These are phyloP conservation scores for Salminus brasiliensis DNA, from an alignment of 2,113 vertebrate genomes.

Conservation along the genomic window DNA sequence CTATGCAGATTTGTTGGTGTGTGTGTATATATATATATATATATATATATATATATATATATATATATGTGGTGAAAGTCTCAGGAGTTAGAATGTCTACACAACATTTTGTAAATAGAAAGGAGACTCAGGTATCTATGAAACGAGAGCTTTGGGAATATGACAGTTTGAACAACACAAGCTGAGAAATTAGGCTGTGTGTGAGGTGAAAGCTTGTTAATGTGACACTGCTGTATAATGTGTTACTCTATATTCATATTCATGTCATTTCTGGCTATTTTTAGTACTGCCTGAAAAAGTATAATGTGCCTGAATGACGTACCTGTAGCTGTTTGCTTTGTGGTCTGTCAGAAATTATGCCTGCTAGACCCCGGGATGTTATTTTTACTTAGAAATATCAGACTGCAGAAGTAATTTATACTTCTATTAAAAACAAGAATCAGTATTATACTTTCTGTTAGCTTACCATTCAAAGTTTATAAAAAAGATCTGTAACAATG, in stretches of 20 bases:
- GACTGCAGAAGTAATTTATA: too few species aligned
- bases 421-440: too few species aligned
- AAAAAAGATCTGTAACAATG: too few species aligned
- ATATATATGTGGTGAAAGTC: slow-evolving; percentile 15
- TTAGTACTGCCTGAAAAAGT: too few species aligned
- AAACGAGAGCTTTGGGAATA: slow-evolving; percentile 32
- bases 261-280: neutral
- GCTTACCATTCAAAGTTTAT: too few species aligned
- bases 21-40: too few species aligned
- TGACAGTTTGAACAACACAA: slow-evolving; percentile 2
- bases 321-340: neutral
- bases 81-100: neutral
- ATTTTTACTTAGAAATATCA: too few species aligned
- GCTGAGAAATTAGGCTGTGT: neutral
- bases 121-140: slow-evolving; percentile 44
- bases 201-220: neutral
- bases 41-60: too few species aligned
- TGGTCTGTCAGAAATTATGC: neutral
- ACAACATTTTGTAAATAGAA: slow-evolving; percentile 11
- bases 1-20: too few species aligned
- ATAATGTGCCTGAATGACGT: neutral
- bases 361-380: neutral
- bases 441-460: too few species aligned
- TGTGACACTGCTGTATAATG: neutral
- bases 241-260: neutral